These are phyloP conservation scores for Lobophora halterata DNA, from an alignment of 2,888 invertebrate genomes.

Conservation along the genomic window DNA sequence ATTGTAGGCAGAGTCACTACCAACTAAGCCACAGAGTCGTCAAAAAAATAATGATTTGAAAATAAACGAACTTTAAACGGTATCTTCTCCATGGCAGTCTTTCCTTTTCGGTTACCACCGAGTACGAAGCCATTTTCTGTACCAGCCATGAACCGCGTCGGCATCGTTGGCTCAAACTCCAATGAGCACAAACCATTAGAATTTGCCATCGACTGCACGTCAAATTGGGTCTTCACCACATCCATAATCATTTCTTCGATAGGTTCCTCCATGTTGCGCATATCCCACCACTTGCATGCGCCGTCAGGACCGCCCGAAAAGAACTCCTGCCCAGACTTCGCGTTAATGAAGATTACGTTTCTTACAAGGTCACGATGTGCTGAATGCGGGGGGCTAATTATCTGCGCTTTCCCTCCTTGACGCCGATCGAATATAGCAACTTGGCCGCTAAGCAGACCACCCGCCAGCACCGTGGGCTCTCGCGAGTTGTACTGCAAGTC, in stretches of 20 bases:
- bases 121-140: conserved; percentile 84
- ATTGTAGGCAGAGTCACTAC: too few relatives aligned
- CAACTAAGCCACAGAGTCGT: too few relatives aligned
- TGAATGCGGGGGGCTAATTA: conserved; percentile 86
- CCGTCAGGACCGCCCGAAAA: conserved; percentile 96
- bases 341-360: conserved; percentile 92
- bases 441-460: conserved; percentile 85
- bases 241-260: conserved; percentile 85
- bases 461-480: conserved; percentile 84
- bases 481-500: conserved; percentile 93
- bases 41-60: too few relatives aligned
- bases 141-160: conserved; percentile 87
- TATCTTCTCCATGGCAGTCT: conserved; percentile 83
- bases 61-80: conserved; percentile 80
- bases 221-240: conserved; percentile 75
- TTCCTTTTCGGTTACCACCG: conserved; percentile 86
- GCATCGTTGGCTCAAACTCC: conserved; percentile 87
- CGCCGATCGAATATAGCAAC: conserved; percentile 89
- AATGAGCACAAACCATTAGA: conserved; percentile 82
- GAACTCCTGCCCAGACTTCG: conserved; percentile 95
- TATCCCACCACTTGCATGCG: conserved; percentile 90
- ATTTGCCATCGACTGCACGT: conserved; percentile 74
- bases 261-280: conserved; percentile 82
- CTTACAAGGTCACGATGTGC: conserved; percentile 94
- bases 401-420: conserved; percentile 86